Evolutionary conservation across 2,113 vertebrate species (phyloP), one percentile per base, ranked within the genome.

Genomic region (Campylomormyrus numenius): DNA sequence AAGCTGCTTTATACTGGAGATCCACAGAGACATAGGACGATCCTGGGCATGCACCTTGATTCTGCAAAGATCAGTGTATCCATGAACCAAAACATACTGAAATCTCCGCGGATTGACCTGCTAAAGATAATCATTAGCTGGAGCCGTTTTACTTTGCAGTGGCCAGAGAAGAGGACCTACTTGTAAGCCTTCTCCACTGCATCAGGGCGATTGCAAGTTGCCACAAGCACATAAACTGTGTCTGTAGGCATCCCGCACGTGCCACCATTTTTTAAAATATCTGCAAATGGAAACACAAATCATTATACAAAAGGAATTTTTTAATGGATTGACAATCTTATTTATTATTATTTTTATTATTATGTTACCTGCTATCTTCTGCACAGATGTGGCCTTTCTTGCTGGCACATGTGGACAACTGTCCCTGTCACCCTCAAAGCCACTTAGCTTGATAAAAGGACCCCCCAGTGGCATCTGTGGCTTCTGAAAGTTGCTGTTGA

Each of bases 21-120:
- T 96, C 97, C 97, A 98, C 90, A 98, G 90, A 27, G 97, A 98
- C 97, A 98, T 98, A 90, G 97, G 97, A n/a, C 97, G 94, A 91
- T 97, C 97, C 93, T 97, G 94, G 17, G 97, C 97, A 92, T 98
- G 97, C 91, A 95, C 96, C 92, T 98, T 98, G 87, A 96, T 96
- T 5, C 97, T 98, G 89, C 52, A 42, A 39, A 88, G 58, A 89
- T 45, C 13, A 24, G 45, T 27, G 83, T 85, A 48, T 21, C 42
- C 83, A 24, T 24, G 19, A n/a, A 48, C 3, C 45, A 48, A 31
- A 70, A 31, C 62, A 31, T 11, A 48, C 19, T 27, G 83, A 48
- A 48, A 45, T 24, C 21, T n/a, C 9, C 45, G 10, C 45, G n/a
- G 42, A 24, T 1, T 3, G 35, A 85, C 21, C 39, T 19, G 13